Evolutionary conservation across 2,888 invertebrate genomes (phyloP), one percentile per base, ranked within the genome.

Genomic region (Melinaea menophilus): DNA sequence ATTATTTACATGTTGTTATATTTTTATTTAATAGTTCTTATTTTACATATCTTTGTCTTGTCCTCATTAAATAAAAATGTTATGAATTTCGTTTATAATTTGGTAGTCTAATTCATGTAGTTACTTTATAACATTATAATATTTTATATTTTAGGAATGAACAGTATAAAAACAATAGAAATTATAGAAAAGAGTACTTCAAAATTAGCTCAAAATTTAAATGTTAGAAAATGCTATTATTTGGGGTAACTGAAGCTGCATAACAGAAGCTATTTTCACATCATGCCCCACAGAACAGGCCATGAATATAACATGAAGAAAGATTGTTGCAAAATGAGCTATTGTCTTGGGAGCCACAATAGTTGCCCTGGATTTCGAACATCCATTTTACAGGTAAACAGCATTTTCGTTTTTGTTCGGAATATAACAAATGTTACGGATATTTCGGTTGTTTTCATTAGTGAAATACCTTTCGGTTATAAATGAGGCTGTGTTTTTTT

Each of bases 271-370:
- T 46, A 66, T 59, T 61, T 64, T 46, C 59, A 64, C 59, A 63
- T 56, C 59, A 62, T 58, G 57, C 59, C 54, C 34, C 41, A 63
- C 57, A 64, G 51, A 58, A 57, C 56, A 45, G 56, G 46, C 65
- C 62, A 69, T 73, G 75, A 74, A 75, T 75, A 72, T 72, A 69
- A 73, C 74, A 74, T 75, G 72, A 72, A 70, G 68, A 66, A 70
- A 72, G 70, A 73, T 73, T 73, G 73, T 70, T 62, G 71, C 68
- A 73, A 77, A 79, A 77, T 76, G 72, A 73, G 69, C 71, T 71
- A 77, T 80, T 81, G 79, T 80, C 78, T 80, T 74, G 73, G 71
- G 59, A 67, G 72, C 72, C 72, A 81, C 79, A 81, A 80, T 77
- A 73, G 72, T 68, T 70, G 70, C 69, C 71, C 74, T 69, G 74